Evolutionary conservation across 2,888 invertebrate genomes (phyloP).

Genomic region (Macrophya alboannulata): DNA sequence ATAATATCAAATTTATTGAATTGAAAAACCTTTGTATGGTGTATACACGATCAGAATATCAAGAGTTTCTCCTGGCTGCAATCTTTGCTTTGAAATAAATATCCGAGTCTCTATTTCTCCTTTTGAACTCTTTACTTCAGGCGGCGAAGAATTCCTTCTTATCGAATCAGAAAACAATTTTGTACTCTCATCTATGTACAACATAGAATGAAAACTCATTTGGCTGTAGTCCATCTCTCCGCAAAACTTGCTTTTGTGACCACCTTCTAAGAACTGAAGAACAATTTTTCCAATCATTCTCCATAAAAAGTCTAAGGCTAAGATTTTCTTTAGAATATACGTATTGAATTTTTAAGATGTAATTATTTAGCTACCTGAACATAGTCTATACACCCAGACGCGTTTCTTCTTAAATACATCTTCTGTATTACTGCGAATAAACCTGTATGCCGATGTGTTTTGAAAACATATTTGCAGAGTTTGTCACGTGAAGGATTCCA

Average conservation of each 20-base stretch:
- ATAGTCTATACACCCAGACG: conserved; percentile 80
- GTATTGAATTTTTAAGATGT: too few species aligned
- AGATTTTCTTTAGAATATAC: too few species aligned
- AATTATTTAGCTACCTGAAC: conserved; percentile 74
- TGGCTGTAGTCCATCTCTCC: conserved; percentile 74
- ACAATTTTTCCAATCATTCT: not conserved
- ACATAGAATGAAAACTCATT: conserved; percentile 61
- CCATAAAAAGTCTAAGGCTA: not conserved
- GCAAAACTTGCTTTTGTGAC: conserved; percentile 72
- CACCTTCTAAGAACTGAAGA: conserved; percentile 75
- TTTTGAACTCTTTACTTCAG: conserved; percentile 61
- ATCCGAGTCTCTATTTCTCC: conserved; percentile 79
- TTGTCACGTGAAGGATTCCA: conserved; percentile 62
- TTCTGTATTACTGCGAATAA: conserved; percentile 82
- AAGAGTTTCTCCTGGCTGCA: conserved; percentile 72
- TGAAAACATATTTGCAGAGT: conserved; percentile 70
- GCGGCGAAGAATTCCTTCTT: not conserved
- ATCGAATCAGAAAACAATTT: not conserved
- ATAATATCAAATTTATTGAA: not conserved
- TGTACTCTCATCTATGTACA: conserved; percentile 45
- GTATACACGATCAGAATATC: conserved; percentile 81
- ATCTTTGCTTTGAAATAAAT: conserved; percentile 75
- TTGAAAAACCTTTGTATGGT: conserved; percentile 77
- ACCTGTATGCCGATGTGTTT: conserved; percentile 73
- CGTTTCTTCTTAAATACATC: conserved; percentile 79